phyloP scores from a whole-genome alignment of 2,113 vertebrate genomes.

The Rhinolophus ferrumequinum region DNA sequence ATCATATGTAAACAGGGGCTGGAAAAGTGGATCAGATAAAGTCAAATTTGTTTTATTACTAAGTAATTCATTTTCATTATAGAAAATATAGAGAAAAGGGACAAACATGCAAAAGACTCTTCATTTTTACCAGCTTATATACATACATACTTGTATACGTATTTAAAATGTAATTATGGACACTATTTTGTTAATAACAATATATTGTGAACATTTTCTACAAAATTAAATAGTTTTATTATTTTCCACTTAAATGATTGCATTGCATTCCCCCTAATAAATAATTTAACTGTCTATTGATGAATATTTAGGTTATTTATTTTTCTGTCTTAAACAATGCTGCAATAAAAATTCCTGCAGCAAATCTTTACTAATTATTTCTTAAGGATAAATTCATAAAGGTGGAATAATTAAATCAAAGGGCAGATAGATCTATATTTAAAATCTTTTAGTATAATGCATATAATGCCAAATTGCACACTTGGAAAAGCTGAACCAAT shows the following conservation, averaged over 20 bases:
- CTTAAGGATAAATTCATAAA: neutral
- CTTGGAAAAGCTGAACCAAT: neutral
- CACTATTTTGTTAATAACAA: neutral
- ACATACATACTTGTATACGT: neutral
- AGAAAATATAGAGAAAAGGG: neutral
- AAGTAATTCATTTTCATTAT: neutral
- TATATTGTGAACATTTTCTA: neutral
- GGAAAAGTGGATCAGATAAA: neutral
- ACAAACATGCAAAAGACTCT: neutral
- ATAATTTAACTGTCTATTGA: constrained; percentile 28
- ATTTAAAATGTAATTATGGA: neutral
- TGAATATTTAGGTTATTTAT: constrained; percentile 29
- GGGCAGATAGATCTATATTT: neutral
- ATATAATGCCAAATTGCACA: neutral
- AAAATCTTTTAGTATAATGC: neutral
- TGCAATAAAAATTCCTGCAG: neutral
- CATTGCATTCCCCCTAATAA: neutral
- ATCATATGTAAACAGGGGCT: neutral
- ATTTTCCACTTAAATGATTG: neutral
- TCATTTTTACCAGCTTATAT: neutral
- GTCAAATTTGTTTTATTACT: neutral
- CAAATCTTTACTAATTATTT: neutral
- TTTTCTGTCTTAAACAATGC: neutral
- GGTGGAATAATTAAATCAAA: neutral
- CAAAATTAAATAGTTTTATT: constrained; percentile 32